Percentiles rank a stretch among this genome's conserved stretches.
Conservation (phyloP, 2,113 vertebrate genomes). For the Thomomys bottae region DNA sequence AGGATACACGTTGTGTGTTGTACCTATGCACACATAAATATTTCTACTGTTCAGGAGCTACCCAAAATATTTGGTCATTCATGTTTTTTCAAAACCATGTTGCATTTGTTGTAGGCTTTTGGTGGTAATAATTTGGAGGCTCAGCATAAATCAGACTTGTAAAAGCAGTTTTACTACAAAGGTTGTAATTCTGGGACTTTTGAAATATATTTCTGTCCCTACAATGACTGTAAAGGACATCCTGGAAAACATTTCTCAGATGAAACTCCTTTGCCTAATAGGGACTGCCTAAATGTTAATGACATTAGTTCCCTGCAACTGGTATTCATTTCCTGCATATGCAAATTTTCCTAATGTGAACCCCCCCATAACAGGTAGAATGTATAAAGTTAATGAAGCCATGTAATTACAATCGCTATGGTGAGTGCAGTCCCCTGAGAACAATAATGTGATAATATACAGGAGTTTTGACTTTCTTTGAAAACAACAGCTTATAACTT, state of each 20-base stretch:
- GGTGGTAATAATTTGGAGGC: slow-evolving; percentile 57
- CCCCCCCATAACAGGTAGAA: slow-evolving; percentile 90
- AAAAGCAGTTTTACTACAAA: slow-evolving; percentile 66
- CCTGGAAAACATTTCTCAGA: slow-evolving; percentile 68
- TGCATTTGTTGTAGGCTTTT: slow-evolving; percentile 31
- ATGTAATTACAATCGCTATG: slow-evolving; percentile 95
- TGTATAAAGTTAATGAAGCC: slow-evolving; percentile 94
- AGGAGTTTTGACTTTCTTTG: slow-evolving; percentile 86
- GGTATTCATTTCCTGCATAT: slow-evolving; percentile 93
- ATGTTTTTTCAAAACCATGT: not conserved
- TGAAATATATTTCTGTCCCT: slow-evolving; percentile 47
- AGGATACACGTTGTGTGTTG: accelerated
- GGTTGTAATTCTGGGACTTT: slow-evolving; percentile 63
- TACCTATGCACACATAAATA: not conserved
- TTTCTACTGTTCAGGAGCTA: not conserved
- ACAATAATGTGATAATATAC: slow-evolving; percentile 90
- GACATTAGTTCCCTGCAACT: slow-evolving; percentile 88
- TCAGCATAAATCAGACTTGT: slow-evolving; percentile 62
- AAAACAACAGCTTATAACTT: slow-evolving; percentile 88
- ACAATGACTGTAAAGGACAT: slow-evolving; percentile 68
- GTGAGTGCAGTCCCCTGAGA: slow-evolving; percentile 88
- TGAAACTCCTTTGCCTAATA: slow-evolving; percentile 82
- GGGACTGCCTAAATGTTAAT: slow-evolving; percentile 89
- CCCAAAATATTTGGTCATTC: slow-evolving; percentile 17
- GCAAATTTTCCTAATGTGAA: slow-evolving; percentile 93